These are phyloP conservation scores for Glaucopsyche alexis DNA, from an alignment of 2,888 invertebrate species.

Conservation along the genomic window DNA sequence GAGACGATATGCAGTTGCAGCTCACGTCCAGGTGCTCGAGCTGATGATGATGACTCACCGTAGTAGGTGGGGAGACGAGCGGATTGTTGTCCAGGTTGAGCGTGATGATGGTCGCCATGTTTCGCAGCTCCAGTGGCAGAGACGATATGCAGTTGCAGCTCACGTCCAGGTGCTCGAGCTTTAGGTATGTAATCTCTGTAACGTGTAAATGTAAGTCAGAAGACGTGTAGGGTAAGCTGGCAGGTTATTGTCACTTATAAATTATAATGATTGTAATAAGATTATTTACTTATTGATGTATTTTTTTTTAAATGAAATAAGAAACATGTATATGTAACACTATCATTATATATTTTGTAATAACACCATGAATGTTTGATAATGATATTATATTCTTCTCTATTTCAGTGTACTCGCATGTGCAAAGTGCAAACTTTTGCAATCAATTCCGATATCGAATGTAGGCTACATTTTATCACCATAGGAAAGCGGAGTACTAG, in stretches of 20 bases:
- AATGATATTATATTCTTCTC: neutral
- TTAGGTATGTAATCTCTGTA: slow-evolving; percentile 91
- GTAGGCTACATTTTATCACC: slow-evolving; percentile 1
- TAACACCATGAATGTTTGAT: too few relatives aligned
- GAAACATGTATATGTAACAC: neutral
- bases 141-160: slow-evolving; percentile 94
- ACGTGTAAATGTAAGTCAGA: neutral
- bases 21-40: slow-evolving; percentile 89
- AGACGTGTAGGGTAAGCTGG: neutral
- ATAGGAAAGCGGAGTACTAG: slow-evolving; percentile 11
- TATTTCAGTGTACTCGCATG: neutral
- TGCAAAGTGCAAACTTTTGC: neutral
- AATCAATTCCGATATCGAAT: slow-evolving; percentile 1
- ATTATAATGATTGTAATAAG: neutral
- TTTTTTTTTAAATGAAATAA: too few relatives aligned
- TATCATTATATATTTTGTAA: too few relatives aligned
- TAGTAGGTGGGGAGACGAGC: slow-evolving; percentile 93
- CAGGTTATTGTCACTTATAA: neutral
- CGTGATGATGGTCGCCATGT: slow-evolving; percentile 91
- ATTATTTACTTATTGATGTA: too few relatives aligned
- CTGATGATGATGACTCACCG: slow-evolving; percentile 81
- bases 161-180: slow-evolving; percentile 91
- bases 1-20: slow-evolving; percentile 92
- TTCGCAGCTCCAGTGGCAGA: slow-evolving; percentile 92
- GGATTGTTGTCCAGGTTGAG: slow-evolving; percentile 94